Evolutionary conservation across 2,888 invertebrate genomes (phyloP).

Genomic region (Gastracanthus pulcherrimus): DNA sequence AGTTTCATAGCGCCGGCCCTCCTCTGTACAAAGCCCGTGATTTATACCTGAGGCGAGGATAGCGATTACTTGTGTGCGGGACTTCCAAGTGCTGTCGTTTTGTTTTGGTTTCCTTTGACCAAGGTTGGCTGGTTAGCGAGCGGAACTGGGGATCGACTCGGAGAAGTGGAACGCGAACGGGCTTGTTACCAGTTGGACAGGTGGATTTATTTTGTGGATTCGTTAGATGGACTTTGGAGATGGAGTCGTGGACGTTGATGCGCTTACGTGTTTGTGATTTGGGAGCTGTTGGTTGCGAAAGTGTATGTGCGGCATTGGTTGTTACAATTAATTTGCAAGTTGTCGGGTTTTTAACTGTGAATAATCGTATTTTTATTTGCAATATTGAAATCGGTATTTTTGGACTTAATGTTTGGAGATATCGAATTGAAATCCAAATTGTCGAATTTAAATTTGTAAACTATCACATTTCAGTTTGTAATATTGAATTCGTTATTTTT

Average conservation of each 20-base stretch:
- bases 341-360: no score
- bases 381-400: no score
- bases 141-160: neutral
- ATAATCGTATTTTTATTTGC: no score
- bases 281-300: no score
- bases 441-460: no score
- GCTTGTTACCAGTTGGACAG: neutral
- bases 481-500: no score
- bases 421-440: no score
- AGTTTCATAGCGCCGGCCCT: neutral
- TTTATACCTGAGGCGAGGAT: slow-evolving; percentile 26
- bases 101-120: neutral
- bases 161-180: neutral
- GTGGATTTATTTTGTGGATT: slow-evolving; percentile 15
- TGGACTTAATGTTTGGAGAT: no score
- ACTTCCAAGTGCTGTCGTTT: slow-evolving; percentile 33
- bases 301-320: no score
- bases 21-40: slow-evolving; percentile 15
- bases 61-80: slow-evolving; percentile 36
- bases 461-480: no score
- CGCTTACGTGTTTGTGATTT: neutral
- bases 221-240: neutral
- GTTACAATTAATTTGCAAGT: no score
- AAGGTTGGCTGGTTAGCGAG: neutral
- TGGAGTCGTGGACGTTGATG: neutral